A percentile compares a stretch with the other conserved stretches of the same genome.
phyloP scores from a whole-genome alignment of 2,797 vertebrate species.

The Mycteria americana region DNA sequence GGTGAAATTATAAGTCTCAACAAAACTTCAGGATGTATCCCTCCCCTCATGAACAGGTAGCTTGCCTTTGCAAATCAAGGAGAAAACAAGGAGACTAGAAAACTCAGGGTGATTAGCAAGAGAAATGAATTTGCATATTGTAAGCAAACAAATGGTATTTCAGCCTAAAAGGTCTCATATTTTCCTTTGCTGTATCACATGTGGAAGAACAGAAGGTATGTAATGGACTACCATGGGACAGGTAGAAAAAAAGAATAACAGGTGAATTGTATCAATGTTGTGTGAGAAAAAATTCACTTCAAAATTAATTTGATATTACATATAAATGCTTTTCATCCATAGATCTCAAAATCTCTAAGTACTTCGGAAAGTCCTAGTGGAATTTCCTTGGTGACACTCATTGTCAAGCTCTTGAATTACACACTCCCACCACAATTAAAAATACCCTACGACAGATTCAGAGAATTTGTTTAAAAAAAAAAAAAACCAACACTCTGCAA shows the following conservation, averaged over 20 bases:
- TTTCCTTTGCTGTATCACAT: background rate
- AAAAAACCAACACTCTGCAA: background rate
- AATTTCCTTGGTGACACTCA: background rate
- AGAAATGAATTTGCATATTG: background rate
- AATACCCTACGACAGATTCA: background rate
- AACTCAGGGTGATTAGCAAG: background rate
- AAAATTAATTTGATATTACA: background rate
- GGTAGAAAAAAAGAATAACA: background rate
- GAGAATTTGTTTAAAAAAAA: background rate
- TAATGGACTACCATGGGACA: background rate
- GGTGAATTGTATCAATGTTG: background rate
- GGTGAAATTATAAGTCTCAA: background rate
- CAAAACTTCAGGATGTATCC: background rate
- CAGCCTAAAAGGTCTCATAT: background rate
- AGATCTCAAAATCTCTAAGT: background rate
- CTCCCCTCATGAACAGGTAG: background rate
- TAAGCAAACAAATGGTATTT: background rate
- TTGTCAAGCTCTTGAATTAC: background rate
- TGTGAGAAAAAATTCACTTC: background rate
- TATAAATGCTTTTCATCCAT: background rate
- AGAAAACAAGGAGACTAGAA: background rate
- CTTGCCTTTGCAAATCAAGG: background rate
- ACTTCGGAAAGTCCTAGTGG: background rate
- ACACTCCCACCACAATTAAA: background rate
- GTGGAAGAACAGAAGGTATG: background rate